Conservation (phyloP, 2,888 invertebrate species). For the Drosophila subquinaria region DNA sequence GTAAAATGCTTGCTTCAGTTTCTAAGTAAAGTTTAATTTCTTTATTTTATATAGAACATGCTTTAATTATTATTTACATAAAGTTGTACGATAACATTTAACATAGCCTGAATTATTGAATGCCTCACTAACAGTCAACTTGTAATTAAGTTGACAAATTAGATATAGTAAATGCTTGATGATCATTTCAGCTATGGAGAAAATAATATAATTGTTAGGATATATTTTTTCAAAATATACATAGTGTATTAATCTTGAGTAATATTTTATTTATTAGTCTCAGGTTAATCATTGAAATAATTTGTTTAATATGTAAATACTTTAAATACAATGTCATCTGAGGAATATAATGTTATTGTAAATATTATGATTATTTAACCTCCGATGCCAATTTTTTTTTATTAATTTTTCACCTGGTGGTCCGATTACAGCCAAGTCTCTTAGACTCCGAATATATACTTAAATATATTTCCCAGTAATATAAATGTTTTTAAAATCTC, state of each 20-base stretch:
- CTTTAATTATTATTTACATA: slow-evolving; percentile 51
- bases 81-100: slow-evolving; percentile 37
- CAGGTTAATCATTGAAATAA: neutral
- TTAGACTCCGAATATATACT: no score
- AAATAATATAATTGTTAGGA: neutral
- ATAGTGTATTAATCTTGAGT: no score
- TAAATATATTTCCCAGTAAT: no score
- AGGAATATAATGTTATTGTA: no score
- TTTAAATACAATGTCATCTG: no score
- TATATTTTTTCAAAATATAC: no score
- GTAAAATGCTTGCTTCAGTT: slow-evolving; percentile 63
- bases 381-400: no score
- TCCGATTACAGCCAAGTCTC: no score
- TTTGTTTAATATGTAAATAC: neutral
- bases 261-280: no score
- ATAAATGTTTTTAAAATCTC: no score
- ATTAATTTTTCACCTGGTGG: no score
- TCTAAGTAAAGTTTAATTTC: slow-evolving; percentile 11
- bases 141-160: slow-evolving; percentile 17
- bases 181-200: slow-evolving; percentile 45
- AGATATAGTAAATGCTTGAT: slow-evolving; percentile 50
- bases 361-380: no score
- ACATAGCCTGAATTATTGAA: slow-evolving; percentile 62
- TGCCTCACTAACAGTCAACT: slow-evolving; percentile 65
- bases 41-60: slow-evolving; percentile 47